Evolutionary conservation across 2,888 invertebrate species (phyloP).

Genomic region (Diadromus collaris): DNA sequence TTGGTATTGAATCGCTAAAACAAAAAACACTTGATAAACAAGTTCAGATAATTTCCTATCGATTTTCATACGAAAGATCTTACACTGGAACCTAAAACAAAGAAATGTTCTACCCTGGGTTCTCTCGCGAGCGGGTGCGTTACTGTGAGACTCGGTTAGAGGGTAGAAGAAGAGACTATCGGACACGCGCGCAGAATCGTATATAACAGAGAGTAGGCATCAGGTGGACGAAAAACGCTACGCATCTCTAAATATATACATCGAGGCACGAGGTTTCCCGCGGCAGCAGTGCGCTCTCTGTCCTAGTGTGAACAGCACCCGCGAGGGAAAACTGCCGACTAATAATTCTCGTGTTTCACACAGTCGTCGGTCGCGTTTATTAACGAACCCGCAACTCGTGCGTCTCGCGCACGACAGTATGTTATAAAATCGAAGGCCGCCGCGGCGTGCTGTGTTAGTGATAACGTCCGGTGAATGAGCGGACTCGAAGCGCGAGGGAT

Average conservation of each 20-base stretch:
- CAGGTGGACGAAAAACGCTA: constrained; percentile 63
- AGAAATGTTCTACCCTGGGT: constrained; percentile 9
- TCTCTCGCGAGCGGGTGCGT: background rate
- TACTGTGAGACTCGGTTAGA: constrained; percentile 19
- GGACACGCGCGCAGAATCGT: constrained; percentile 59
- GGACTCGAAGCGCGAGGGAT: constrained; percentile 1
- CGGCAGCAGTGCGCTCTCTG: constrained; percentile 45
- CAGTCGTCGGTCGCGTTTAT: background rate
- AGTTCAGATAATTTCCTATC: background rate
- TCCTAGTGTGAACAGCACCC: constrained; percentile 28
- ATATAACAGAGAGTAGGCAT: constrained; percentile 45
- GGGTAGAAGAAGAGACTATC: constrained; percentile 8
- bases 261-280: constrained; percentile 70
- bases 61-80: too few relatives aligned
- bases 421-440: constrained; percentile 1
- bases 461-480: constrained; percentile 25
- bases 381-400: constrained; percentile 4
- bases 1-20: background rate
- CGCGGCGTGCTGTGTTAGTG: constrained; percentile 13
- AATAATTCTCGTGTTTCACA: constrained; percentile 16
- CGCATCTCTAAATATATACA: constrained; percentile 73
- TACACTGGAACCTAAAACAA: background rate
- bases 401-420: background rate
- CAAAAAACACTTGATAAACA: background rate
- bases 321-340: background rate